Conservation (phyloP, 2,888 invertebrate species). For the Acleris holmiana region DNA sequence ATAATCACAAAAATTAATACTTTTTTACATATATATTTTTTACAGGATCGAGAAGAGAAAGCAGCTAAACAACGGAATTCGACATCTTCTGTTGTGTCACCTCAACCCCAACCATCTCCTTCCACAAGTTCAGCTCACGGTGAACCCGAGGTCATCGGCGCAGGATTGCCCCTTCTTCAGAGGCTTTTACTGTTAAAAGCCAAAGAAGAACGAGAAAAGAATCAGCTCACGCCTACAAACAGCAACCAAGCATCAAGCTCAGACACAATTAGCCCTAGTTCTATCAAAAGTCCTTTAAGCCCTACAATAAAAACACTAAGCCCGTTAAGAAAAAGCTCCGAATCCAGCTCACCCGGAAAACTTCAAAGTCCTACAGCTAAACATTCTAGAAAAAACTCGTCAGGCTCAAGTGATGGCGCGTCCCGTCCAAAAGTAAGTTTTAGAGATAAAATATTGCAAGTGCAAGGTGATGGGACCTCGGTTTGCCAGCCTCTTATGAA, state of each 20-base stretch:
- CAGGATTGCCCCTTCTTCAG: slow-evolving; percentile 89
- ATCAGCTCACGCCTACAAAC: slow-evolving; percentile 70
- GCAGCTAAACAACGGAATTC: slow-evolving; percentile 75
- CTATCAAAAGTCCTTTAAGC: slow-evolving; percentile 79
- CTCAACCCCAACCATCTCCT: slow-evolving; percentile 84
- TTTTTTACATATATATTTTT: slow-evolving; percentile 38
- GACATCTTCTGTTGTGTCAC: slow-evolving; percentile 64
- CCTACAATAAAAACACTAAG: slow-evolving; percentile 79
- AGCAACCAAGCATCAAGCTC: slow-evolving; percentile 81
- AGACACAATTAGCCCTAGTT: slow-evolving; percentile 79
- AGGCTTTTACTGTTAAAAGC: slow-evolving; percentile 90
- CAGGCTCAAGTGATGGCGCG: slow-evolving; percentile 73
- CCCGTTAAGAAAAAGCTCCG: slow-evolving; percentile 78
- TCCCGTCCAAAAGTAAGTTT: slow-evolving; percentile 85
- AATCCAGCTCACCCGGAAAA: slow-evolving; percentile 79
- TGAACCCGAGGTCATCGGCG: slow-evolving; percentile 87
- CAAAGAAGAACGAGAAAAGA: slow-evolving; percentile 87
- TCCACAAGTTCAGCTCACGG: slow-evolving; percentile 84
- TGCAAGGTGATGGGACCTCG: slow-evolving; percentile 81
- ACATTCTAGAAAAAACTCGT: slow-evolving; percentile 79
- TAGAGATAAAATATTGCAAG: slow-evolving; percentile 85
- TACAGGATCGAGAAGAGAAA: slow-evolving; percentile 81
- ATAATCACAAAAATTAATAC: neutral
- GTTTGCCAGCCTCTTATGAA: slow-evolving; percentile 75
- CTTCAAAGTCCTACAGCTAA: slow-evolving; percentile 76